These are phyloP conservation scores for Mesitornis unicolor DNA, from an alignment of 2,113 vertebrate species.

Conservation along the genomic window DNA sequence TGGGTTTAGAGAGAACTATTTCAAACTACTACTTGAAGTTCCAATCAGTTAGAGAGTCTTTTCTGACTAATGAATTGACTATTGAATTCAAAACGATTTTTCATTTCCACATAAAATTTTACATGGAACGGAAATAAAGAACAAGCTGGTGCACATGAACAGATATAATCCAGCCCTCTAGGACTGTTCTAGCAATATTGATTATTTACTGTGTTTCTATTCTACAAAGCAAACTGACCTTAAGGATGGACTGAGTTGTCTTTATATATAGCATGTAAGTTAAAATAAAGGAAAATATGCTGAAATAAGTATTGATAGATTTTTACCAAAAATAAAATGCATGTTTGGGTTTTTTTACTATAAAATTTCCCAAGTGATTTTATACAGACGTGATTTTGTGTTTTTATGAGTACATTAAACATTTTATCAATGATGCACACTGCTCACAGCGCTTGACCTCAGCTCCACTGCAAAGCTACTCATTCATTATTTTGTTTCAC, in stretches of 20 bases:
- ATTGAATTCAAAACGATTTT: neutral
- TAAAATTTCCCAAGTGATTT: neutral
- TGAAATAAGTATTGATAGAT: neutral
- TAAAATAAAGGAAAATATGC: neutral
- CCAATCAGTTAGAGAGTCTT: neutral
- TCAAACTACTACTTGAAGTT: neutral
- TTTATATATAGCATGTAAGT: neutral
- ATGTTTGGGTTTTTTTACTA: neutral
- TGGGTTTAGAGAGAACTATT: neutral
- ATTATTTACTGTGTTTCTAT: neutral
- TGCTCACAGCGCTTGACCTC: rapidly evolving
- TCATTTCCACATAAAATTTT: neutral
- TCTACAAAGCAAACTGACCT: neutral
- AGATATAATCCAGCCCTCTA: neutral
- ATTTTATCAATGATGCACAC: neutral
- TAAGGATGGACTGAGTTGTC: neutral
- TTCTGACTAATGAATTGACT: neutral
- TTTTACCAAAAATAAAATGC: neutral
- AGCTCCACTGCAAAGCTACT: neutral
- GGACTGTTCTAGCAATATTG: neutral
- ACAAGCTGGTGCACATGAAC: neutral
- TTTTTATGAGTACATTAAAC: neutral
- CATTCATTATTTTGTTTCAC: neutral
- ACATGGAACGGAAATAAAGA: neutral
- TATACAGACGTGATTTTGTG: neutral